Evolutionary conservation across 2,113 vertebrate species (phyloP).

Genomic region (Seriola rivoliana): DNA sequence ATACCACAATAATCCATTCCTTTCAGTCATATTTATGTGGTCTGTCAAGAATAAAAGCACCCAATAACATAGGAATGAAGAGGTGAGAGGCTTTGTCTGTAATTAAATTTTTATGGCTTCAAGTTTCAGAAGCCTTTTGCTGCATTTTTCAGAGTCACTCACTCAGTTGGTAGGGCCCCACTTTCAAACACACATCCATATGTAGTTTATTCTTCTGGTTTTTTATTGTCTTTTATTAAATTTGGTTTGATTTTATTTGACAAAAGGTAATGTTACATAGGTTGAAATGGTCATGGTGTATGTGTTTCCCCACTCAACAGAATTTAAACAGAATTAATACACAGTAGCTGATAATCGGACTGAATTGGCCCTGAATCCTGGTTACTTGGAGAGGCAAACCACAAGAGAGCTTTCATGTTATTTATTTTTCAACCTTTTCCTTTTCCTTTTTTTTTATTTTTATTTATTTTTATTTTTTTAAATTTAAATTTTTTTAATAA

Average conservation of each 20-base stretch:
- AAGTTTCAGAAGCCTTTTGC: slow-evolving; percentile 37
- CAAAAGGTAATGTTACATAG: not conserved
- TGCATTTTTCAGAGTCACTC: slow-evolving; percentile 40
- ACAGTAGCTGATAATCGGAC: not conserved
- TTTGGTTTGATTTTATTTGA: not conserved
- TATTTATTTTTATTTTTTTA: too few relatives aligned
- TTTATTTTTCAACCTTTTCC: not conserved
- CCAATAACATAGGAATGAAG: slow-evolving; percentile 6
- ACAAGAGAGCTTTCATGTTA: not conserved
- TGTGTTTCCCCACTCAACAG: not conserved
- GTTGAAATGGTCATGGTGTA: not conserved
- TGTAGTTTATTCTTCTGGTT: not conserved
- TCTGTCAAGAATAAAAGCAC: slow-evolving; percentile 7
- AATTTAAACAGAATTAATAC: not conserved
- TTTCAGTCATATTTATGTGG: not conserved
- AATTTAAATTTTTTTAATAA: not conserved
- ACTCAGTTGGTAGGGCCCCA: not conserved
- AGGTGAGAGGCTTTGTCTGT: not conserved
- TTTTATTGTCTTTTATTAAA: not conserved
- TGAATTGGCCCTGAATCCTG: not conserved
- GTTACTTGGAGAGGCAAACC: not conserved
- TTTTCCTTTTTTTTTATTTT: not conserved
- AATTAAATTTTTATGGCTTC: slow-evolving; percentile 53
- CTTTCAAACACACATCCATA: not conserved
- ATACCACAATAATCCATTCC: not conserved